Evolutionary conservation across 1,140 invertebrate species (phyloP), one percentile per base, ranked within the genome.

Genomic region (Zaprionus africanus): DNA sequence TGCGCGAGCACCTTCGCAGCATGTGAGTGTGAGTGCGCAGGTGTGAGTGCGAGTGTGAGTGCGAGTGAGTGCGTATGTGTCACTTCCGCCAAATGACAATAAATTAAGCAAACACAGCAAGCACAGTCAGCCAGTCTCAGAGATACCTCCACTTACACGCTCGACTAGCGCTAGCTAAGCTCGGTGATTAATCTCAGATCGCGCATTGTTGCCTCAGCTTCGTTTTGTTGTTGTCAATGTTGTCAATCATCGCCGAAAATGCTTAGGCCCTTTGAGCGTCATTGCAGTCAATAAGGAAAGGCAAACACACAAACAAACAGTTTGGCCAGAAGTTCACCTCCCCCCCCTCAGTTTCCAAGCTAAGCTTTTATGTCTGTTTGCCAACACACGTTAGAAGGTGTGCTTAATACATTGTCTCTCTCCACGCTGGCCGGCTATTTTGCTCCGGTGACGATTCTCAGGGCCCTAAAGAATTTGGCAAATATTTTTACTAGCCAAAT

Each of bases 81-180:
- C 79, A 90, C 81, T 85, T 88, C 85, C 84, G 85, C 79, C 84
- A 88, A 79, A 88, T 82, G 81, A 81, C 79, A 88, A 88, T 88
- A 88, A 85, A 90, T 88, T 88, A 88, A 74, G 81, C 66, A 87
- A 84, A 88, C 78, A 81, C 57, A 41, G 15, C 38, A 78, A 41
- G 15, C 38, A 78, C 66, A 73, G 17, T 19, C 41, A 57, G 64
- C 6, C 38, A 51, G 49, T 22, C 43, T 66, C 17, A 34, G 36
- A 73, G 70, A 66, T 73, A 72, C 62, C 17, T 62, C 12, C 31
- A 58, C 9, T 58, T 38, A 34, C 28, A 34, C 31, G 53, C 53
- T 57, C 41, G 24, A 28, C 46, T 41, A 58, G 24, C 46, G 54
- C 41, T 63, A 60, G 41, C 53, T 54, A 61, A 34, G 64, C 75